Evolutionary conservation across 2,797 vertebrate genomes (phyloP).

Genomic region (Loris lydekkerianus): DNA sequence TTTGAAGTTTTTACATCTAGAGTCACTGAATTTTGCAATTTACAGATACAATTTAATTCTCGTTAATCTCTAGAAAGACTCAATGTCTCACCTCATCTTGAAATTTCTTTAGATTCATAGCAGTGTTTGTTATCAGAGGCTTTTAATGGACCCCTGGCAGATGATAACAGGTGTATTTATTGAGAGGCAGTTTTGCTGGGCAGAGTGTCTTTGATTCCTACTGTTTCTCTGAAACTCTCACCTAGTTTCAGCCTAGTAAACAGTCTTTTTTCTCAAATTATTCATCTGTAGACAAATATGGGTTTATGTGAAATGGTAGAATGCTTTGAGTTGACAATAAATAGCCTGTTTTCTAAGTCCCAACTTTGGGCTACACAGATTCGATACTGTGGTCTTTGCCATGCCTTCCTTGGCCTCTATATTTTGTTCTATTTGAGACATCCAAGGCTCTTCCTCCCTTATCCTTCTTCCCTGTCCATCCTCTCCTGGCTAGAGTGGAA

Average conservation of each 20-base stretch:
- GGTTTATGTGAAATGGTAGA: neutral
- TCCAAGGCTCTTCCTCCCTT: neutral
- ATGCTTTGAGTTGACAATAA: neutral
- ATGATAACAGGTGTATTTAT: accelerated
- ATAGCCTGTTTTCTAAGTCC: neutral
- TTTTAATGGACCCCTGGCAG: neutral
- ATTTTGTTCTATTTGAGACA: neutral
- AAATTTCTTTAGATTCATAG: neutral
- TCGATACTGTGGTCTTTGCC: neutral
- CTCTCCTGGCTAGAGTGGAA: neutral
- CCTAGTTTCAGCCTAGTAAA: neutral
- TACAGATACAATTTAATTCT: constrained; percentile 18
- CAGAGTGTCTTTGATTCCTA: too few species aligned
- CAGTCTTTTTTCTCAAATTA: neutral
- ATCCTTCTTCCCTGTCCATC: too few species aligned
- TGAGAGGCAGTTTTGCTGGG: neutral
- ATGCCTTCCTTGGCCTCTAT: neutral
- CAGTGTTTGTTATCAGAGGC: neutral
- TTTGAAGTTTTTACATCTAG: constrained; percentile 13
- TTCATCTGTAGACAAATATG: neutral
- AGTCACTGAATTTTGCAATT: constrained; percentile 12
- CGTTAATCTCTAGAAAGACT: neutral
- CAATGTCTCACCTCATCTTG: neutral
- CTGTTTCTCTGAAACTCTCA: neutral
- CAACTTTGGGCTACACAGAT: neutral